These are phyloP conservation scores for Acrocephalus kingi DNA, from an alignment of 2,113 vertebrate species.

Conservation along the genomic window DNA sequence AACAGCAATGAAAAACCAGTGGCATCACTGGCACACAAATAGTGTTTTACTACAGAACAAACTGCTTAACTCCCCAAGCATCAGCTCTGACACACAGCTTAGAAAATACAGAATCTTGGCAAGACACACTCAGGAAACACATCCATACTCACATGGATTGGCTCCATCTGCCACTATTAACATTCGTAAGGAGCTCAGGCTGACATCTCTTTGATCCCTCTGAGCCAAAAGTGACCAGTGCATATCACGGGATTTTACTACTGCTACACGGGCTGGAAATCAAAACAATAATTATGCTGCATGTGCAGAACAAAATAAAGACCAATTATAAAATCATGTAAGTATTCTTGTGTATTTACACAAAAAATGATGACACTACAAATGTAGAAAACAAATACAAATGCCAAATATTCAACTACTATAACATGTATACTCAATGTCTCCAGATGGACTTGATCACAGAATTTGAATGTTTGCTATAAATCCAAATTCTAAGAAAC, in stretches of 20 bases:
- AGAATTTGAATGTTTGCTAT: background rate
- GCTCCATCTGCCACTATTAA: constrained; percentile 93
- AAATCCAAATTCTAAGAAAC: background rate
- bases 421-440: fast-evolving
- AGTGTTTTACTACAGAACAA: background rate
- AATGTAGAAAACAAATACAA: background rate
- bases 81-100: background rate
- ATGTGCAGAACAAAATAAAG: background rate
- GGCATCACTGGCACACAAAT: background rate
- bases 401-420: background rate
- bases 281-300: background rate
- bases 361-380: background rate
- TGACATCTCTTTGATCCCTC: constrained; percentile 91
- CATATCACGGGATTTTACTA: constrained; percentile 97
- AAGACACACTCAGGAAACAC: background rate
- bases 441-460: background rate
- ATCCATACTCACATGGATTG: constrained; percentile 89
- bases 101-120: background rate
- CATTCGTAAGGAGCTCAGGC: constrained; percentile 91
- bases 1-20: background rate
- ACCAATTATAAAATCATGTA: background rate
- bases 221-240: constrained; percentile 97
- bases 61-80: background rate
- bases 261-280: constrained; percentile 82
- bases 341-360: background rate